Base-by-base conservation (phyloP, 2,888 invertebrate species). In the Disparrhopalites patrizii region DNA sequence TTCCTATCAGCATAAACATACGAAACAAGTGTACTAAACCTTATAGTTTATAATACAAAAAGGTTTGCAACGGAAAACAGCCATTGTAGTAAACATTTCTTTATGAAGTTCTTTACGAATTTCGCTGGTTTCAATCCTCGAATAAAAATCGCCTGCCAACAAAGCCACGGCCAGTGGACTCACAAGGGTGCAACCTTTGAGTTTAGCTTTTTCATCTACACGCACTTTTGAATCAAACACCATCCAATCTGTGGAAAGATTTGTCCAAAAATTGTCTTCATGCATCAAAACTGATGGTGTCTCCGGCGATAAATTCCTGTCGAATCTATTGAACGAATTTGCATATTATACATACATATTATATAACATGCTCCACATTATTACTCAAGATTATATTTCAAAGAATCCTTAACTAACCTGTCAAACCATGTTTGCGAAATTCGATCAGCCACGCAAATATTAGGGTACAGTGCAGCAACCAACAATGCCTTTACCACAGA, bases 401-500 rank as follows among this genome's bases (percentile, higher is more conserved):
- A 25, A 23, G 23, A 7, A 20, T 47, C 50, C n/a, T 7, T 25
- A 10, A 23, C 36, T 63, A 65, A 73, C 73, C 67, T 30, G 47
- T 71, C 69, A 28, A 66, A 68, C 13, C 71, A 28, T 15, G 30
- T 55, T 3, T 69, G 62, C 13, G 62, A 70, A 3, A 33, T 18
- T 1, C 62, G 68, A 58, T 67, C 51, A 1, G 68, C 54, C 18
- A 36, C 62, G 54, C 71, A 70, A 50, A 97, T 79, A 75, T 92
- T 91, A 0, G 98, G 97, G 80, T 96, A 97, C 67, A 91, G 83
- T 0, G 97, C 97, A 3, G 91, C 90, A 28, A 88, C 86, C 36
- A 97, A 81, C 1, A 92, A 91, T 0, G 91, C 90, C 78, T 96
- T 96, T 0, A 98, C 88, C 62, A 96, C 86, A 13, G 92, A 88